phyloP scores from a whole-genome alignment of 2,113 vertebrate genomes.

The Brachypteracias leptosomus region DNA sequence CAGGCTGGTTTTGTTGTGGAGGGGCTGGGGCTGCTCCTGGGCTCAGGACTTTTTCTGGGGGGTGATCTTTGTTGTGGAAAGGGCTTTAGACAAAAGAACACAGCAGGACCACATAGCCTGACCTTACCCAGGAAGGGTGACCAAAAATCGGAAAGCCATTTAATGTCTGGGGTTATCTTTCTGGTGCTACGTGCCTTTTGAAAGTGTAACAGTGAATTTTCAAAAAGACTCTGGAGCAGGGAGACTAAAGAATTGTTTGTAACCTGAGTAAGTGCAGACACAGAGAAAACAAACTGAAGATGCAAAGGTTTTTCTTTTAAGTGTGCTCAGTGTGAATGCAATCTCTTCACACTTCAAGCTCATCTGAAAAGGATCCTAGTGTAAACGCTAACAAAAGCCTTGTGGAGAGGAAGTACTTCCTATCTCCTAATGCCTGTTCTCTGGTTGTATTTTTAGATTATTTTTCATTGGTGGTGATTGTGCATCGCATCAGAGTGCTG shows the following conservation, averaged over 20 bases:
- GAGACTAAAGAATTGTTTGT: neutral
- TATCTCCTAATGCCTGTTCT: neutral
- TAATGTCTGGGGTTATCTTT: neutral
- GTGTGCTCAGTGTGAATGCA: neutral
- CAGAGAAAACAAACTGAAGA: neutral
- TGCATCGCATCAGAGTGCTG: neutral
- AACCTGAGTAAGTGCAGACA: neutral
- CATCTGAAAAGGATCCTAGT: neutral
- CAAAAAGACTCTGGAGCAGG: neutral
- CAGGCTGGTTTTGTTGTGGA: neutral
- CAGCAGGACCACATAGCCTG: constrained; percentile 28
- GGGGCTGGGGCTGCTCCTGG: neutral
- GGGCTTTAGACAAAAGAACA: constrained; percentile 55
- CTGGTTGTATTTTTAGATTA: constrained; percentile 22
- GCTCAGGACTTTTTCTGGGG: neutral
- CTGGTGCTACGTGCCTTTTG: neutral
- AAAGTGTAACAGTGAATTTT: neutral
- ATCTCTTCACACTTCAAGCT: neutral
- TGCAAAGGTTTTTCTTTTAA: neutral
- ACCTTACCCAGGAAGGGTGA: constrained; percentile 16
- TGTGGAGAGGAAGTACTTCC: constrained; percentile 21
- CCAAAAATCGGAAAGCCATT: neutral
- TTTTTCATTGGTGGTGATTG: neutral
- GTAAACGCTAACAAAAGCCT: neutral
- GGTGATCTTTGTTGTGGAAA: constrained; percentile 36